These are phyloP conservation scores for Cryptus armator DNA, from an alignment of 2,888 invertebrate species.

Conservation along the genomic window DNA sequence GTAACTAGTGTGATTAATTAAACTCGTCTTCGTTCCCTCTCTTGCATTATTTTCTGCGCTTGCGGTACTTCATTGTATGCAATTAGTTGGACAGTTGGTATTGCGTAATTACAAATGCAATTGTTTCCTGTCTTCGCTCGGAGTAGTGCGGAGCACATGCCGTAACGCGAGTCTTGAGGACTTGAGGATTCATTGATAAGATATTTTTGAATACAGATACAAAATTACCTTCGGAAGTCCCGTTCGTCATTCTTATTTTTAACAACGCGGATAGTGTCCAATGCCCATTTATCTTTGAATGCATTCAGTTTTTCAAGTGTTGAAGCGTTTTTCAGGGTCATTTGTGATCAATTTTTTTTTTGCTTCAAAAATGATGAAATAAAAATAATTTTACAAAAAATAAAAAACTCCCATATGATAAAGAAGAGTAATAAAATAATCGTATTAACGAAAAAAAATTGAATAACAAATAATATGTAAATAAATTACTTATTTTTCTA, in stretches of 20 bases:
- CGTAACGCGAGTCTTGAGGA: slow-evolving; percentile 20
- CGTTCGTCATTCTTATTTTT: not conserved
- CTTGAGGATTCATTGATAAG: slow-evolving; percentile 35
- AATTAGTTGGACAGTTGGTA: slow-evolving; percentile 75
- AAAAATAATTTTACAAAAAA: no score
- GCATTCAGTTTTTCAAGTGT: no score
- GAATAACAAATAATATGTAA: no score
- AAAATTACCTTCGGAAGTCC: not conserved
- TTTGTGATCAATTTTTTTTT: no score
- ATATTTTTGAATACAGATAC: not conserved
- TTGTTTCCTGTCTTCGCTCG: slow-evolving; percentile 72
- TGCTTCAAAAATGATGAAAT: no score
- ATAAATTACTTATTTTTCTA: no score
- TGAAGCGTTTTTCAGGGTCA: no score
- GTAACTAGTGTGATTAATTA: slow-evolving; percentile 76
- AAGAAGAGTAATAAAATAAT: no score
- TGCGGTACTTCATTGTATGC: slow-evolving; percentile 76
- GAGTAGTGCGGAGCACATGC: slow-evolving; percentile 28
- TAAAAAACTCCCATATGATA: no score
- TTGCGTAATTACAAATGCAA: slow-evolving; percentile 74
- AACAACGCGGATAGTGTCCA: no score
- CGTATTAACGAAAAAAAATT: no score
- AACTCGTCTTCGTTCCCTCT: slow-evolving; percentile 71
- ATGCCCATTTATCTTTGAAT: no score
- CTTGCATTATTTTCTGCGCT: slow-evolving; percentile 74